Conservation (phyloP, 2,113 vertebrate genomes). For the Nothobranchius kuhntae region DNA sequence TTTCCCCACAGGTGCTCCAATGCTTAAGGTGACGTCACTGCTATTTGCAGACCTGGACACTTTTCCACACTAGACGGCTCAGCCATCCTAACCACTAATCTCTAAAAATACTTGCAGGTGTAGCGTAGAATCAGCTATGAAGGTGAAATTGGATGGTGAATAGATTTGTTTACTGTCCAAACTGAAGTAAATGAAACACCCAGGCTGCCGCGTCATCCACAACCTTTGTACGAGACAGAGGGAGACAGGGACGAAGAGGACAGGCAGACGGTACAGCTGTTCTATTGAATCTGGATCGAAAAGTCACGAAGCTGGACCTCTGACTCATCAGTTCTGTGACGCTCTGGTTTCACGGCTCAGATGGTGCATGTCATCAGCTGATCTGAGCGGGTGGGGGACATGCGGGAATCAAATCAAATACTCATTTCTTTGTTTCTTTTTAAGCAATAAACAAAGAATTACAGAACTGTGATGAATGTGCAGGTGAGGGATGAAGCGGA, state of each 20-base stretch:
- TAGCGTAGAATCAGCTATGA: slow-evolving; percentile 16
- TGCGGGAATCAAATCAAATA: slow-evolving; percentile 30
- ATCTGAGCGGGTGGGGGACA: slow-evolving; percentile 11
- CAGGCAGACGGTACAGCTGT: slow-evolving; percentile 67
- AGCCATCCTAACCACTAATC: slow-evolving; percentile 7
- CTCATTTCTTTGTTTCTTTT: slow-evolving; percentile 37
- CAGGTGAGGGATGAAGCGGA: slow-evolving; percentile 23
- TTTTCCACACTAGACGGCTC: slow-evolving; percentile 7
- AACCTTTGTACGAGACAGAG: slow-evolving; percentile 46
- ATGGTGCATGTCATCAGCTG: slow-evolving; percentile 61
- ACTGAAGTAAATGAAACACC: slow-evolving; percentile 66
- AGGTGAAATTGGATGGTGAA: slow-evolving; percentile 32
- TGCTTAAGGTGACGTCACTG: slow-evolving; percentile 24
- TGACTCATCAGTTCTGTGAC: slow-evolving; percentile 80
- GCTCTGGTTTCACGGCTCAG: slow-evolving; percentile 62
- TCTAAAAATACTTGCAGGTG: slow-evolving; percentile 15
- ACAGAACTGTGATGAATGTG: background rate
- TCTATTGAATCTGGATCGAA: slow-evolving; percentile 74
- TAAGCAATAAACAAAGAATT: slow-evolving; percentile 7
- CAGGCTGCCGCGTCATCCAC: slow-evolving; percentile 68
- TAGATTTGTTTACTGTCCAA: slow-evolving; percentile 50
- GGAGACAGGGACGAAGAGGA: background rate
- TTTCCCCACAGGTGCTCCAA: slow-evolving; percentile 51
- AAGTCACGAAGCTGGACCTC: slow-evolving; percentile 73
- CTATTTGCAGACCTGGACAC: slow-evolving; percentile 37